Percentiles rank a stretch among this genome's conserved stretches.
Conservation (phyloP, 2,888 invertebrate species). For the Eupithecia abbreviata region DNA sequence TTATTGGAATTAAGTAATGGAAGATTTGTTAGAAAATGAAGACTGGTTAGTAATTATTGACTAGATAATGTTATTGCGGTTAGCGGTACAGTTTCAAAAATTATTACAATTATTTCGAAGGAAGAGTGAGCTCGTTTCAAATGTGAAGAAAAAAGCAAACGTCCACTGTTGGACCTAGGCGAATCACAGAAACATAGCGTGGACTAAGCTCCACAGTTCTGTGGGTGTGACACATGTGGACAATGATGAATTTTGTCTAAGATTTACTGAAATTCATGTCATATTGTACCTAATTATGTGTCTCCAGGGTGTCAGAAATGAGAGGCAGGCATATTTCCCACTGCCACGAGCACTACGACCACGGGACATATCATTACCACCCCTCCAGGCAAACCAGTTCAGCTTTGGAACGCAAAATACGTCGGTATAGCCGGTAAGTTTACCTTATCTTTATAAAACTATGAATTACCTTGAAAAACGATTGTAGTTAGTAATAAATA, state of each 20-base stretch:
- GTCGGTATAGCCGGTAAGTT: slow-evolving; percentile 60
- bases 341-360: slow-evolving; percentile 50
- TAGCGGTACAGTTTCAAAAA: not conserved
- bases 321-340: slow-evolving; percentile 47
- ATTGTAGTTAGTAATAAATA: too few species aligned
- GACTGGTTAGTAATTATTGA: slow-evolving; percentile 55
- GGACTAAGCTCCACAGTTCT: not conserved
- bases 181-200: not conserved
- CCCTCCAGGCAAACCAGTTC: slow-evolving; percentile 63
- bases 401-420: slow-evolving; percentile 64
- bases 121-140: not conserved
- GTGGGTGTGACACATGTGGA: not conserved
- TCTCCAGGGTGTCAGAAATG: slow-evolving; percentile 41
- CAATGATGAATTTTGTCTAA: not conserved
- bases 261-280: not conserved
- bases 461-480: not conserved
- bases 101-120: not conserved
- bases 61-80: not conserved
- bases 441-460: not conserved
- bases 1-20: slow-evolving; percentile 50
- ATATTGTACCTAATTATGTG: not conserved
- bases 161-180: not conserved
- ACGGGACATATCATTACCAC: slow-evolving; percentile 59
- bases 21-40: slow-evolving; percentile 60
- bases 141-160: not conserved